phyloP scores from a whole-genome alignment of 2,113 vertebrate genomes.

The Menidia beryllina region DNA sequence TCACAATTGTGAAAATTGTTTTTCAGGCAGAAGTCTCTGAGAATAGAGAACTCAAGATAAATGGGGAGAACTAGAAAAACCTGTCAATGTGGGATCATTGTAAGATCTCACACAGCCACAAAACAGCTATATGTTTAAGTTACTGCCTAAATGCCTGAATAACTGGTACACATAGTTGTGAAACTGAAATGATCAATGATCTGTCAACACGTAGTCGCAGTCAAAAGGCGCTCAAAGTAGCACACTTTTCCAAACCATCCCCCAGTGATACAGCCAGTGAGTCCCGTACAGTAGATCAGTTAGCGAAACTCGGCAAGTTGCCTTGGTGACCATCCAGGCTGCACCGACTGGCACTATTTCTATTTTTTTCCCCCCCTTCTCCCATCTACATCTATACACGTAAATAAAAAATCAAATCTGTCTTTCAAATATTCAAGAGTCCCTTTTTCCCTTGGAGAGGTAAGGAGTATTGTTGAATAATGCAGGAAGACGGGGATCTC shows the following conservation, averaged over 20 bases:
- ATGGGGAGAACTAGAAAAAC: conserved; percentile 10
- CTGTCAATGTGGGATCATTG: conserved; percentile 2
- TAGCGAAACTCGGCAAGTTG: conserved; percentile 75
- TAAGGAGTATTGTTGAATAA: conserved; percentile 83
- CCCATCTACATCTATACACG: conserved; percentile 74
- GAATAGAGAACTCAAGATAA: not conserved
- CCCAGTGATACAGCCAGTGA: conserved; percentile 71
- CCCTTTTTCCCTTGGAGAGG: conserved; percentile 74
- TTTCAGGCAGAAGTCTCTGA: not conserved
- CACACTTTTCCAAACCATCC: conserved; percentile 65
- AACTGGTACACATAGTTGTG: conserved; percentile 39
- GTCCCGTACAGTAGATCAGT: conserved; percentile 68
- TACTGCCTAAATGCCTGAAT: conserved; percentile 24
- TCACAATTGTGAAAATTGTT: not conserved
- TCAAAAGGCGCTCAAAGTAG: conserved; percentile 70
- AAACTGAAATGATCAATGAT: conserved; percentile 70
- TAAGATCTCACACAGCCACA: not conserved
- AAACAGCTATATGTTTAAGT: conserved; percentile 9
- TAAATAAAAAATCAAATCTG: conserved; percentile 81
- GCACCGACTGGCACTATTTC: conserved; percentile 72
- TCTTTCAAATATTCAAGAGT: conserved; percentile 84
- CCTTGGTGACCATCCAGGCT: conserved; percentile 77
- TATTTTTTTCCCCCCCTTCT: conserved; percentile 36
- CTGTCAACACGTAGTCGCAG: conserved; percentile 46
- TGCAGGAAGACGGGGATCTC: conserved; percentile 82